Evolutionary conservation across 2,888 invertebrate species (phyloP).

Genomic region (Nymphalis polychloros): DNA sequence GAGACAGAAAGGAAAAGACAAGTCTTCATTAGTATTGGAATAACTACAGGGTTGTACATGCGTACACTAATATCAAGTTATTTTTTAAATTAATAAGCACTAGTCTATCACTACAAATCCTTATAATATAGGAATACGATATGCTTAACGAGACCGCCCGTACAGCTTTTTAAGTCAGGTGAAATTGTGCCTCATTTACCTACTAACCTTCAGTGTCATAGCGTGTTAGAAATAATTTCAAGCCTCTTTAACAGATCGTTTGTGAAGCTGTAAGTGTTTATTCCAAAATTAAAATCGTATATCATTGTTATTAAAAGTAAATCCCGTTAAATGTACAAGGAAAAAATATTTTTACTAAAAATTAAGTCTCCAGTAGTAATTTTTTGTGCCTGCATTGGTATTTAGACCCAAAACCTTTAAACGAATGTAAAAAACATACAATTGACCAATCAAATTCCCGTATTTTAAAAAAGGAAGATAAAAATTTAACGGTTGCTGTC

Average conservation of each 20-base stretch:
- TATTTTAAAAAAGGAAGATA: slow-evolving; percentile 6
- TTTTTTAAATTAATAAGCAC: background rate
- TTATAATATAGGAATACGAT: too few relatives aligned
- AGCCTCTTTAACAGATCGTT: too few relatives aligned
- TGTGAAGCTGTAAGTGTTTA: too few relatives aligned
- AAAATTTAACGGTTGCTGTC: slow-evolving; percentile 12
- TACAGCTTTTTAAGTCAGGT: too few relatives aligned
- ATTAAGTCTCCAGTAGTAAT: background rate
- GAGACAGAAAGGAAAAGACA: slow-evolving; percentile 24
- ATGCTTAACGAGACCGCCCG: too few relatives aligned
- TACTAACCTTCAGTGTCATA: too few relatives aligned
- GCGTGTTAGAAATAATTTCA: too few relatives aligned
- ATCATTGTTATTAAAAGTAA: too few relatives aligned
- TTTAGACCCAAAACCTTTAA: slow-evolving; percentile 1
- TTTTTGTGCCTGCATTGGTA: background rate
- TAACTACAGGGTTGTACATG: slow-evolving; percentile 28
- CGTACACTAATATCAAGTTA: background rate
- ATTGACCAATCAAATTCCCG: slow-evolving; percentile 17
- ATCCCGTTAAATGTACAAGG: background rate
- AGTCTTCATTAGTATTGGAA: slow-evolving; percentile 33
- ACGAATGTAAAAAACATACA: slow-evolving; percentile 8
- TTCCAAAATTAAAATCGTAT: too few relatives aligned
- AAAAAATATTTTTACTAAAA: background rate
- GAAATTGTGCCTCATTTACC: too few relatives aligned
- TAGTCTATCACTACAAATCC: too few relatives aligned